Evolutionary conservation across 1,140 invertebrate genomes (phyloP).

Genomic region (Pogonognathellus flavescens): DNA sequence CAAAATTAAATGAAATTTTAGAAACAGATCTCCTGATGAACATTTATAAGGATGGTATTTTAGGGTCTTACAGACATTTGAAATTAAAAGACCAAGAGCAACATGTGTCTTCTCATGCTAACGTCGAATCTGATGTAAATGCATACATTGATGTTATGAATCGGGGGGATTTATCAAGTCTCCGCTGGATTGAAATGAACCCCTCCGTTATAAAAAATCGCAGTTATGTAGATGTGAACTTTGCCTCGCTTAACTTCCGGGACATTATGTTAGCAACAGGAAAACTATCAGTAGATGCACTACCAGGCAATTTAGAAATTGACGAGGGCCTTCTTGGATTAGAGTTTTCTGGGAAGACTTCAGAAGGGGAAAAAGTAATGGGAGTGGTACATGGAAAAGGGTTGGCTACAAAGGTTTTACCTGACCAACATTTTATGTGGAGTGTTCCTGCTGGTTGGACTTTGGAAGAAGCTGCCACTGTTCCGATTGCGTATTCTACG

Average conservation of each 20-base stretch:
- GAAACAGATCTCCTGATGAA: constrained; percentile 65
- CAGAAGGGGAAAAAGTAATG: constrained; percentile 86
- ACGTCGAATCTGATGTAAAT: constrained; percentile 75
- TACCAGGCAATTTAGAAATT: constrained; percentile 86
- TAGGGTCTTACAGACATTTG: neutral
- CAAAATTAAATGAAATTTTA: constrained; percentile 65
- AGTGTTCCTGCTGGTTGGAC: constrained; percentile 89
- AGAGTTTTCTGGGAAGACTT: constrained; percentile 88
- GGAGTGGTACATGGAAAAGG: constrained; percentile 92
- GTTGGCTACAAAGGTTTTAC: constrained; percentile 86
- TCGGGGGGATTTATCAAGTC: constrained; percentile 90
- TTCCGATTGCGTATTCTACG: constrained; percentile 94
- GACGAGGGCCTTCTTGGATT: constrained; percentile 95
- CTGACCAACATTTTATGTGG: constrained; percentile 90
- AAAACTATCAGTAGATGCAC: constrained; percentile 92
- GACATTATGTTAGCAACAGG: constrained; percentile 98
- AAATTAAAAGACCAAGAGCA: constrained; percentile 68
- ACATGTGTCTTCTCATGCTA: neutral
- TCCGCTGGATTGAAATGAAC: constrained; percentile 92
- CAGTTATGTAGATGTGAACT: constrained; percentile 79
- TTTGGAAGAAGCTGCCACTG: constrained; percentile 92
- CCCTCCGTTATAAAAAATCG: constrained; percentile 18
- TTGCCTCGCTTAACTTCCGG: constrained; percentile 95
- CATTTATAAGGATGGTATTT: neutral
- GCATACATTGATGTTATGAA: constrained; percentile 93